These are phyloP conservation scores for Eumerus sabulonum DNA, from an alignment of 2,888 invertebrate genomes.

Conservation along the genomic window DNA sequence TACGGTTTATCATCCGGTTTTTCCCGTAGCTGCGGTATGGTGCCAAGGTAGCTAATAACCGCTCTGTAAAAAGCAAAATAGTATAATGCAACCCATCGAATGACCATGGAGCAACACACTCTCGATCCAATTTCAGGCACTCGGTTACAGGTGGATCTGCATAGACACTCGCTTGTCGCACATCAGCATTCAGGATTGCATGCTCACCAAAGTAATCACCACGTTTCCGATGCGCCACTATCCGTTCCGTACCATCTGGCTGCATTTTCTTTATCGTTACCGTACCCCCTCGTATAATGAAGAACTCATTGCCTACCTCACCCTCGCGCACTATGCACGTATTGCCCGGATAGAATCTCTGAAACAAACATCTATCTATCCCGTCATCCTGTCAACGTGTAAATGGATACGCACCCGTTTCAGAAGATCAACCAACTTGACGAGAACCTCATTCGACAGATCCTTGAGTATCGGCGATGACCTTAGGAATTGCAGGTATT, in stretches of 20 bases:
- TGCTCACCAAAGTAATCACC: slow-evolving; percentile 95
- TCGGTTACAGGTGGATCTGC: slow-evolving; percentile 91
- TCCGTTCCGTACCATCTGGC: slow-evolving; percentile 82
- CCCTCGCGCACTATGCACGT: slow-evolving; percentile 91
- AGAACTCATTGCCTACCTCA: slow-evolving; percentile 93
- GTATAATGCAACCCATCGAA: neutral
- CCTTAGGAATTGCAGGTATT: slow-evolving; percentile 90
- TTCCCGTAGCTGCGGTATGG: slow-evolving; percentile 79
- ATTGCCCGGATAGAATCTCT: slow-evolving; percentile 90
- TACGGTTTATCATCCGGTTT: slow-evolving; percentile 71
- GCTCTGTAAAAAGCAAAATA: slow-evolving; percentile 80
- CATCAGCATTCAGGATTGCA: slow-evolving; percentile 91
- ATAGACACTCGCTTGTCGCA: slow-evolving; percentile 93
- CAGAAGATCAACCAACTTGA: slow-evolving; percentile 91
- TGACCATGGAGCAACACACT: slow-evolving; percentile 80
- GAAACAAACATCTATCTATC: neutral
- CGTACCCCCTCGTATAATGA: slow-evolving; percentile 91
- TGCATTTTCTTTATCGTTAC: slow-evolving; percentile 86
- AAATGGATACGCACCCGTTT: slow-evolving; percentile 83
- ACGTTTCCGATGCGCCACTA: slow-evolving; percentile 85
- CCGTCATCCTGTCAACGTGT: no score
- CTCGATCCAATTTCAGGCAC: slow-evolving; percentile 91
- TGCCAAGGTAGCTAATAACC: slow-evolving; percentile 91
- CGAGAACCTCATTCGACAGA: slow-evolving; percentile 84
- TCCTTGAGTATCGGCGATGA: slow-evolving; percentile 89